Conservation (phyloP, 2,113 vertebrate species). For the Pedionomus torquatus region DNA sequence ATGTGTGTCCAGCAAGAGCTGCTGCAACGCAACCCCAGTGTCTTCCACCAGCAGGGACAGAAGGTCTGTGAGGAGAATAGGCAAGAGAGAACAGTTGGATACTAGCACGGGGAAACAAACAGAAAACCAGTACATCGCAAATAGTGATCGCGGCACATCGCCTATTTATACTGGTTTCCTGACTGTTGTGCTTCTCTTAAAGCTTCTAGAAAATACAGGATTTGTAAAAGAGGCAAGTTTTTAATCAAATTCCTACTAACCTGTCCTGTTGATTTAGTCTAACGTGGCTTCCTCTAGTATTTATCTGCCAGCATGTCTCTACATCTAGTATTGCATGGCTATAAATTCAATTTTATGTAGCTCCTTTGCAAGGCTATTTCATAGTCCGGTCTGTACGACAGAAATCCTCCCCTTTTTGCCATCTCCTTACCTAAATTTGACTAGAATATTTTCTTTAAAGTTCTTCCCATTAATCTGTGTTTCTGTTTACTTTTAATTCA, state of each 20-base stretch:
- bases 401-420: neutral
- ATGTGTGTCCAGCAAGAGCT: neutral
- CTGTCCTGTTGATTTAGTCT: neutral
- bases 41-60: neutral
- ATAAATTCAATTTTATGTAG: neutral
- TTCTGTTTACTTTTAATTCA: neutral
- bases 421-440: neutral
- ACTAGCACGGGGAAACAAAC: neutral
- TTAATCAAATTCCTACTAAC: neutral
- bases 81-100: neutral
- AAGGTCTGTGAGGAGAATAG: neutral
- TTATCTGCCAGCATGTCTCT: neutral
- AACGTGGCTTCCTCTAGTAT: neutral
- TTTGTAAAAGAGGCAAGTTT: neutral
- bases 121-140: neutral
- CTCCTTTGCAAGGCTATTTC: neutral
- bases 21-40: accelerated
- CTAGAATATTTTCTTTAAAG: neutral
- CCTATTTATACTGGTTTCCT: neutral
- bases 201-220: neutral
- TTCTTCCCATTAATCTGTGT: neutral
- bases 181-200: neutral
- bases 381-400: neutral
- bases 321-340: neutral
- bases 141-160: neutral